Percentiles rank a stretch among this genome's conserved stretches.
These are phyloP conservation scores for Lasioglossum pauxillum DNA, from an alignment of 2,888 invertebrate genomes.

Conservation along the genomic window DNA sequence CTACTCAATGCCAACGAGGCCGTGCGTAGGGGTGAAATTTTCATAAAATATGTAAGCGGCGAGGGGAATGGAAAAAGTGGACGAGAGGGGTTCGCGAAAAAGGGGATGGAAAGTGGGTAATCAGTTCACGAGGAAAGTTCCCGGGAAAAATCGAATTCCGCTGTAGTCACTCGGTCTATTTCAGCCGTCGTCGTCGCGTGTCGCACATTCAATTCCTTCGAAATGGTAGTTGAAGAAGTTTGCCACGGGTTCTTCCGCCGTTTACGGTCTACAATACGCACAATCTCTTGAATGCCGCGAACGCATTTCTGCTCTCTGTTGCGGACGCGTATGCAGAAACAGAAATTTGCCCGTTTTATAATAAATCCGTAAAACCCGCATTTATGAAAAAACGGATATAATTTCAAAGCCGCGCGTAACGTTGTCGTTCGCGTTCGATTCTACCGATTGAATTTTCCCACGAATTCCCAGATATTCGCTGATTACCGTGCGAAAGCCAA, in stretches of 20 bases:
- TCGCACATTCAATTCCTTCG: conserved; percentile 37
- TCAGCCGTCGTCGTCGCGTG: conserved; percentile 9
- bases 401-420: not conserved
- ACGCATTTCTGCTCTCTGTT: not conserved
- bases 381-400: not conserved
- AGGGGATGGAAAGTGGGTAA: conserved; percentile 34
- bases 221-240: conserved; percentile 26
- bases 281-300: not conserved
- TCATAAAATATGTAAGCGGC: conserved; percentile 20
- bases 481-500: conserved; percentile 7
- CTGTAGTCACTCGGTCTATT: conserved; percentile 19
- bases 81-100: not conserved
- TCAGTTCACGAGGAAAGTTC: conserved; percentile 27
- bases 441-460: not conserved
- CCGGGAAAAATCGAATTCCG: conserved; percentile 38
- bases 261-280: not conserved
- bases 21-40: conserved; percentile 2
- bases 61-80: not conserved
- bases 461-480: not conserved
- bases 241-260: not conserved
- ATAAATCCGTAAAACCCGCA: not conserved
- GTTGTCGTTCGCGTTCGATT: not conserved
- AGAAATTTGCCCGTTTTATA: not conserved
- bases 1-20: not conserved
- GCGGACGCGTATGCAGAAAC: not conserved